These are phyloP conservation scores for Callaeas wilsoni DNA, from an alignment of 2,113 vertebrate genomes.

Conservation along the genomic window DNA sequence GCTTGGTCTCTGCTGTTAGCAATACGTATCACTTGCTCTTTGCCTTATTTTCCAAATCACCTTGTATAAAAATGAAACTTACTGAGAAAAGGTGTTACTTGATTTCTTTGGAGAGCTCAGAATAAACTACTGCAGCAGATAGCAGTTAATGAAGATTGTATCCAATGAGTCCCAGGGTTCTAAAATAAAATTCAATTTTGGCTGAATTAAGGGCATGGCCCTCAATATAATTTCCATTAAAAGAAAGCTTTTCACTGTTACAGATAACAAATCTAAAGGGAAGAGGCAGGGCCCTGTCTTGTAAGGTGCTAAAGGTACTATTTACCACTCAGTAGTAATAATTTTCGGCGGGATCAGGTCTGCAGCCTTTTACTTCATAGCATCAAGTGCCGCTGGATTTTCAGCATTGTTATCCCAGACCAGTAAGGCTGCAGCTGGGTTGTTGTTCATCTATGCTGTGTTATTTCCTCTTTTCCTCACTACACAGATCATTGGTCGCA, in stretches of 20 bases:
- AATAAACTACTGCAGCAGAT: neutral
- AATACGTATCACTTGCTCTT: neutral
- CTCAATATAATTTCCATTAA: neutral
- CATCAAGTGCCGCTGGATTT: neutral
- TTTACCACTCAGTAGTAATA: neutral
- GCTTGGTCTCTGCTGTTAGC: neutral
- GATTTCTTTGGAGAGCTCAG: neutral
- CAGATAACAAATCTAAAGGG: neutral
- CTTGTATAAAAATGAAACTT: neutral
- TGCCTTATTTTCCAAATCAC: neutral
- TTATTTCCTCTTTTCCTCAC: neutral
- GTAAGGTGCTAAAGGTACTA: neutral
- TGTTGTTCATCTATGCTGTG: neutral
- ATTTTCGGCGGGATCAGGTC: neutral
- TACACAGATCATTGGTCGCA: fast-evolving
- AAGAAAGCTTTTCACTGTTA: neutral
- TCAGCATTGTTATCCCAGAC: neutral
- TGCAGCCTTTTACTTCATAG: neutral
- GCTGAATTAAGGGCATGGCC: neutral
- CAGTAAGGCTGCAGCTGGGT: neutral
- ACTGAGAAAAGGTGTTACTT: neutral
- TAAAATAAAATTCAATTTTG: neutral
- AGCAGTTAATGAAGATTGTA: neutral
- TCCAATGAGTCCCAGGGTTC: neutral
- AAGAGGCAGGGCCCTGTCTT: neutral